Evolutionary conservation across 2,888 invertebrate species (phyloP).

Genomic region (Drosophila limbata): DNA sequence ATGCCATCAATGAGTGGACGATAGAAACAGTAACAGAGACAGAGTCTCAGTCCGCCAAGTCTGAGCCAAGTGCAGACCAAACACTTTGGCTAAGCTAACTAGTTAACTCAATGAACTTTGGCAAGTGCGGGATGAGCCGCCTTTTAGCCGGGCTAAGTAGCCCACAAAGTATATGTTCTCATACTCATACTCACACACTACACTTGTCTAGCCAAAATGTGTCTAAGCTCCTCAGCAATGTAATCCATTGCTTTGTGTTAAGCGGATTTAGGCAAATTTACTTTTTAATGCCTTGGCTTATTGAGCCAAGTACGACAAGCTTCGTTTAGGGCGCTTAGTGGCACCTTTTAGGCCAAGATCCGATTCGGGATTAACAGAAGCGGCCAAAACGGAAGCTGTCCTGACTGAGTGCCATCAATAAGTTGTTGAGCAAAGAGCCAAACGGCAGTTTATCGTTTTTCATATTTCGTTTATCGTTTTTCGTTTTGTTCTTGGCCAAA

Average conservation of each 20-base stretch:
- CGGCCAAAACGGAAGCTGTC: slow-evolving; percentile 48
- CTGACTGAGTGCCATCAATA: slow-evolving; percentile 10
- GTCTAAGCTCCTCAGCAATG: slow-evolving; percentile 9
- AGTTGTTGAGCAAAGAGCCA: background rate
- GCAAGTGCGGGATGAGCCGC: slow-evolving; percentile 30
- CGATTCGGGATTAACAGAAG: slow-evolving; percentile 43
- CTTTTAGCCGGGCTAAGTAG: slow-evolving; percentile 46
- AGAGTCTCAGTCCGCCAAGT: no score
- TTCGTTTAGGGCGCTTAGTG: slow-evolving; percentile 73
- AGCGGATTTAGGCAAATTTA: slow-evolving; percentile 75
- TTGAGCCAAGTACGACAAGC: slow-evolving; percentile 61
- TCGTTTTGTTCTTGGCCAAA: slow-evolving; percentile 1
- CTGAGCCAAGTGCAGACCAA: background rate
- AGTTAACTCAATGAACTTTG: slow-evolving; percentile 55
- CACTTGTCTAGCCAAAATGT: slow-evolving; percentile 24
- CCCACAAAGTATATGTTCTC: slow-evolving; percentile 36
- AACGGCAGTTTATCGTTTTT: slow-evolving; percentile 1
- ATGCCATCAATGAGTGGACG: slow-evolving; percentile 32
- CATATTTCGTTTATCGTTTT: no score
- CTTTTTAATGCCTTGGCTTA: slow-evolving; percentile 77
- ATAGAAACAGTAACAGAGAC: background rate
- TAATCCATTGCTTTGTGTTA: slow-evolving; percentile 61
- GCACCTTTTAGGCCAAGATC: slow-evolving; percentile 52
- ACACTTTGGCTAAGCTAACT: slow-evolving; percentile 36
- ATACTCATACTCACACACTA: background rate